Base-by-base conservation (phyloP, 2,888 invertebrate species). In the Sisyra nigra region DNA sequence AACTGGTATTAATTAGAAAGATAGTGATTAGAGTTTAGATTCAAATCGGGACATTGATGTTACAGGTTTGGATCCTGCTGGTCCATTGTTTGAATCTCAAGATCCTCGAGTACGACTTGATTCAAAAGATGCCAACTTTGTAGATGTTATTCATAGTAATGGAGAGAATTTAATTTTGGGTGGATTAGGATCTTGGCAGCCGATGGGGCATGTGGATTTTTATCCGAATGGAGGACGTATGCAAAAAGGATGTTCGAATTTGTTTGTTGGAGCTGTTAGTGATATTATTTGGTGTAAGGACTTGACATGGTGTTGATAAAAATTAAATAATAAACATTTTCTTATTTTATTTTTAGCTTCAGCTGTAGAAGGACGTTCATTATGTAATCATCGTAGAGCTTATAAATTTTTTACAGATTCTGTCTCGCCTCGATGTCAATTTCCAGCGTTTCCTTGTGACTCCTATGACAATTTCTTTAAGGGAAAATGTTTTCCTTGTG, bases 351-450 rank as follows among this genome's bases (percentile, higher is more conserved):
- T 52, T 55, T 51, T 51, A 63, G 76, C 86, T 14, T 81, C 84
- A 52, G 79, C 86, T 55, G 66, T 79, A 15, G 89, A 89, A 59
- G 89, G 88, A 3, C 74, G 88, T 36, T 88, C 87, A 32, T 63
- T 92, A 48, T 94, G 94, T 65, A 93, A 93, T 61, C 94, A 94
- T 60, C 71, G 92, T 2, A 69, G 93, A 32, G 92, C 93, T 0
- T 91, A 92, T 65, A 87, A 89, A 57, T 85, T 92, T 61, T 94
- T 92, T 64, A 91, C 91, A 2, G 92, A 94, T 60, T 91, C 91
- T 1, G 85, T 94, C 19, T 87, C 85, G 14, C 85, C 89, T 0
- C 75, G 82, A 50, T 94, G 94, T 57, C 81, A 84, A 55, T 94
- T 93, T 60, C 89, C 87, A 0, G 87, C 92, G 0, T 92, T 91